These are phyloP conservation scores for Neoseiulus cucumeris DNA, from an alignment of 1,140 invertebrate species.

Conservation along the genomic window DNA sequence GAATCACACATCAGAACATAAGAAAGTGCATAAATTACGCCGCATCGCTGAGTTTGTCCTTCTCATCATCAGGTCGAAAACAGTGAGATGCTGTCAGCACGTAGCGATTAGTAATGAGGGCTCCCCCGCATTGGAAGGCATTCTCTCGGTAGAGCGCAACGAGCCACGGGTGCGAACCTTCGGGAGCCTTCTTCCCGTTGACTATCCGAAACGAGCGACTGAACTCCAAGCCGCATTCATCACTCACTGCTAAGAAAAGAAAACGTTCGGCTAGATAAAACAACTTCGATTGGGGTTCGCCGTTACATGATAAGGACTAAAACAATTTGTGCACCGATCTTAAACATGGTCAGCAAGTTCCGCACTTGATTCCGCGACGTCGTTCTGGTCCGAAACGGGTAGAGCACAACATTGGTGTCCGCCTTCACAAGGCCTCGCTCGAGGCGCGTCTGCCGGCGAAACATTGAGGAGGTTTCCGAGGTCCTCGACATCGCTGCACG, in stretches of 20 bases:
- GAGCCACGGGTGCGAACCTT: neutral
- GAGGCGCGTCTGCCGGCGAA: neutral
- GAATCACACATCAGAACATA: neutral
- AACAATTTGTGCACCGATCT: no score
- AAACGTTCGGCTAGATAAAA: no score
- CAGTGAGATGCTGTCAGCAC: conserved; percentile 23
- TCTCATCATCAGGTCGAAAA: neutral
- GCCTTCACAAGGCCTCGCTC: neutral
- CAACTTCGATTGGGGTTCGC: no score
- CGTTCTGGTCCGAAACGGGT: neutral
- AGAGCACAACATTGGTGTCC: neutral
- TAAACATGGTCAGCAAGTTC: no score
- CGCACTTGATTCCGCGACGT: no score
- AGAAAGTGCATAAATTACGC: neutral
- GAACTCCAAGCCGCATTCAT: neutral
- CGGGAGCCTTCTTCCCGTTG: neutral
- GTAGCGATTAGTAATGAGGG: conserved; percentile 21
- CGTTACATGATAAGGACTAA: no score
- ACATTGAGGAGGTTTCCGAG: neutral
- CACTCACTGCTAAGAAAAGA: neutral
- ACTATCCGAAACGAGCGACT: neutral
- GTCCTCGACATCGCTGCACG: neutral
- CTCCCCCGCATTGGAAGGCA: conserved; percentile 28
- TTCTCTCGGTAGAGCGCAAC: neutral
- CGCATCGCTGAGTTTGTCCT: neutral